Base-by-base conservation (phyloP, 1,140 invertebrate species). In the Drepana arcuata region DNA sequence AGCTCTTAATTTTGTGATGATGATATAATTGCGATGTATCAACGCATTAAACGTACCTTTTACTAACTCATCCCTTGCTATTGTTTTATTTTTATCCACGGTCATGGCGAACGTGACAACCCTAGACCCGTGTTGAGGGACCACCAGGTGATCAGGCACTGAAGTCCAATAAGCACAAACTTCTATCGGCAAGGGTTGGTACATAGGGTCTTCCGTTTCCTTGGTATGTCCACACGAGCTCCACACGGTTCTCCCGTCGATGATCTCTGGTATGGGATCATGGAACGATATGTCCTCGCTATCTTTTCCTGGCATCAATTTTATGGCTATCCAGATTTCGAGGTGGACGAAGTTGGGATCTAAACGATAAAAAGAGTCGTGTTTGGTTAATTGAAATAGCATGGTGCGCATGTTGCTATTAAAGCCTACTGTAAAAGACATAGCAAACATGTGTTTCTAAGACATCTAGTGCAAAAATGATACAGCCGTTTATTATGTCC, bases 91-190 rank as follows among this genome's bases (percentile, higher is more conserved):
- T 2, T 72, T 72, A 52, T 87, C 86, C 2, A 72, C 81, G 1
- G 83, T 82, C 66, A 88, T 84, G 0, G 79, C 54, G 33, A 86
- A 80, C 0, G 84, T 85, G 32, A 86, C 77, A n/a, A 84, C 56
- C 52, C 53, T 47, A 44, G 58, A 54, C 10, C 55, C 55, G 55
- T 77, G 67, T 40, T 79, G 56, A 6, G 70, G 48, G 24, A 86
- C 79, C 7, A 83, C 66, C 13, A 87, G 28, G 32, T 83, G 67
- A 30, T 81, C 77, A 7, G 84, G 83, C n/a, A 83, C 80, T 2
- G 79, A 73, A 0, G 82, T 84, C 84, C 83, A 84, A 38, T 70
- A 82, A 0, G 60, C 68, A 35, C 81, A 85, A 0, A 84, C 78
- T 36, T 65, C 71, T 15, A 67, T 54, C 14, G 49, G 75, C 32